Conservation (phyloP, 2,888 invertebrate species). For the Slavum lentiscoides region DNA sequence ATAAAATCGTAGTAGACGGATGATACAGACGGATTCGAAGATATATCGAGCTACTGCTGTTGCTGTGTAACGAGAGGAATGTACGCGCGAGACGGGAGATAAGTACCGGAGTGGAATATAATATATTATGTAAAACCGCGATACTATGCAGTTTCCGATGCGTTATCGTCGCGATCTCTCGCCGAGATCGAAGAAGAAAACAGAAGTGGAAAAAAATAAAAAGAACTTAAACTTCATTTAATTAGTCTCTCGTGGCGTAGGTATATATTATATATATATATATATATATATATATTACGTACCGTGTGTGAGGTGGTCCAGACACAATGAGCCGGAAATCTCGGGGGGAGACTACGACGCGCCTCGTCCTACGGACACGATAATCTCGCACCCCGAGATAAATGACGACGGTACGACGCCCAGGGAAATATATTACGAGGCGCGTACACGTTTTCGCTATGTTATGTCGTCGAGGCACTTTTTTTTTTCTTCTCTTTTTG, state of each 20-base stretch:
- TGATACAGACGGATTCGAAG: too few species aligned
- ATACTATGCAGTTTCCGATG: constrained; percentile 28
- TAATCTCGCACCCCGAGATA: constrained; percentile 19
- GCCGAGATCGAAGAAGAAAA: too few species aligned
- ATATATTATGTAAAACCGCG: constrained; percentile 33
- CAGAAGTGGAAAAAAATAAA: neutral
- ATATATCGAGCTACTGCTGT: too few species aligned
- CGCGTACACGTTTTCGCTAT: constrained; percentile 16
- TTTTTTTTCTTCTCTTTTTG: neutral
- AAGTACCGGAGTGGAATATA: too few species aligned
- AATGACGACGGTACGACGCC: neutral
- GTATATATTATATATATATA: too few species aligned
- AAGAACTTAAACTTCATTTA: constrained; percentile 16
- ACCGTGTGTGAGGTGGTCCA: constrained; percentile 18
- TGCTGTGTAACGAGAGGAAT: too few species aligned
- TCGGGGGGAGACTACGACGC: neutral
- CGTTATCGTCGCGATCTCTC: neutral
- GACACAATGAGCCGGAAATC: constrained; percentile 47
- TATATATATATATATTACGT: too few species aligned
- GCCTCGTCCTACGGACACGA: constrained; percentile 5
- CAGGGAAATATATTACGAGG: constrained; percentile 28
- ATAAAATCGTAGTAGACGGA: too few species aligned
- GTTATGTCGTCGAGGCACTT: neutral
- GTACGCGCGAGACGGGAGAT: too few species aligned
- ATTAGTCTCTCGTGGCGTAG: constrained; percentile 22